Evolutionary conservation across 1,140 invertebrate species (phyloP), one percentile per base, ranked within the genome.

Genomic region (Heterodera carotae): DNA sequence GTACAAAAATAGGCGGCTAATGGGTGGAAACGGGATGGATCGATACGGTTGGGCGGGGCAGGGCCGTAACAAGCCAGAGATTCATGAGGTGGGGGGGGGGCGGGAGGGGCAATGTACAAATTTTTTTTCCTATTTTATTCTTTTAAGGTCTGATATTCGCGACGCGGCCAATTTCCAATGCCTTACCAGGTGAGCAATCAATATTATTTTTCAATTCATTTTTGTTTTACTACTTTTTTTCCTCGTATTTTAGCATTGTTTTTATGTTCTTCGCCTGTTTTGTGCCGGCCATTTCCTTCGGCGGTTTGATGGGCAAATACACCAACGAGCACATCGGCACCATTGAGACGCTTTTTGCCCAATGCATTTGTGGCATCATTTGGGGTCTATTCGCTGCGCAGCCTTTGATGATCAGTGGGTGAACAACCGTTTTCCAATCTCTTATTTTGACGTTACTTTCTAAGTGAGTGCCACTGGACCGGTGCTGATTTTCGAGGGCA

Each of bases 311-410:
- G 81, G 88, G 89, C 33, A 76, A 87, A 60, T 74, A 74, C 56
- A 74, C 72, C 70, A 48, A 77, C 77, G 60, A 77, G 36, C 60
- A 43, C 36, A 74, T 81, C 25, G 78, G 59, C 53, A 78, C 72
- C 27, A 74, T 74, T 27, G 72, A 74, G 64, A 62, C 72, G 27
- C 64, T 64, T 4, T 91, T 98, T 67, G 94, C 95, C 36, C 96
- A 95, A 76, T 94, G 96, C 85, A 92, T 99, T 25, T 96, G 94
- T 88, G 97, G 97, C 2, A 91, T 98, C 82, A 91, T 94, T 34
- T 99, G 97, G 89, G 95, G 95, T n/a, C 91, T 98, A 60, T 98
- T 98, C 90, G 94, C 94, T 81, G 96, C 96, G 10, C 97, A 99
- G 89, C 97, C 97, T 5, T 90, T 99, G 27, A 97, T 95, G 66